Evolutionary conservation across 2,113 vertebrate species (phyloP), one percentile per base, ranked within the genome.

Genomic region (Tupaia chinensis): DNA sequence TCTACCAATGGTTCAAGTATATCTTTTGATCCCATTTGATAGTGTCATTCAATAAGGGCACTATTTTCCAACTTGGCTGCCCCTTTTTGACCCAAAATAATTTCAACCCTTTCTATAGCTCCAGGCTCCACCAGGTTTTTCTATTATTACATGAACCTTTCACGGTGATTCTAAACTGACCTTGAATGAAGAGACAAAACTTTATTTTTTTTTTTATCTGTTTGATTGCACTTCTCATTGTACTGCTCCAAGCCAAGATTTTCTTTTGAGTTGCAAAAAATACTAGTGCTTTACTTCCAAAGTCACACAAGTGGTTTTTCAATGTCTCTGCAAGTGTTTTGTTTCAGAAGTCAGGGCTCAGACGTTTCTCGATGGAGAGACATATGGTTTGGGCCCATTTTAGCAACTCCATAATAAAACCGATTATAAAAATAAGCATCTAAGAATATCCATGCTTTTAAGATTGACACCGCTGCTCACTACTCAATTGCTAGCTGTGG

Each of bases 361-460:
- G 97, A 92, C 81, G 93, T 94, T 90, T 96, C 93, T 89, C n/a
- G 66, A 94, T 61, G 63, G 72, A 96, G 95, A 96, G 94, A 96
- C 95, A 96, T 96, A 97, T 93, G 97, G 97, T 89, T 83, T 69
- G 34, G 84, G 83, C 89, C 80, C 83, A 16, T 96, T 97, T 96
- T 96, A 97, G 97, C 96, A 96, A 87, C 72, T 94, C 95, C 73
- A 92, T 96, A 96, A 96, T 97, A 96, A 93, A 96, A 80, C 89
- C 56, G 9, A 94, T 95, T 92, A 92, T 84, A 97, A 97, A 98
- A 97, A 96, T 96, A 97, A 96, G 93, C 80, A 27, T 87, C 96
- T 97, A 95, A 96, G 97, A 98, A 97, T 97, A 96, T 87, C 93
- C 15, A 3, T 63, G 93, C 95, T 95, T 97, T 97, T 83, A 90